Conservation (phyloP, 2,113 vertebrate species). For the Paraplagusia blochii region DNA sequence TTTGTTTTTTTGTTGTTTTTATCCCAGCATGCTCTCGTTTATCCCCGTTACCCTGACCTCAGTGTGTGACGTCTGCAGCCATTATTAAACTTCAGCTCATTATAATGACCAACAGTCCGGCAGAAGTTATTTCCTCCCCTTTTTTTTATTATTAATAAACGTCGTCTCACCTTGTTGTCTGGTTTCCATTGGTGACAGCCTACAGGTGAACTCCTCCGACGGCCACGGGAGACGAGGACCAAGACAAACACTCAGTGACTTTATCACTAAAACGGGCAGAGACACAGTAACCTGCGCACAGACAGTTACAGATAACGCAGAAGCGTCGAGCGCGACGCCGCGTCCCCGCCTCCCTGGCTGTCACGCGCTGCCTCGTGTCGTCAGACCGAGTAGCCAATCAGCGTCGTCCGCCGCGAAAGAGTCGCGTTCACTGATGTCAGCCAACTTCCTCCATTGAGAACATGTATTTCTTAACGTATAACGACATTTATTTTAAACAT, state of each 20-base stretch:
- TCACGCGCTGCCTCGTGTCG: slow-evolving; percentile 44
- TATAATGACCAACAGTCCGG: background rate
- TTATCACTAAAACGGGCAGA: too few species aligned
- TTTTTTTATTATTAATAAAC: background rate
- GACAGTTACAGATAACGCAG: background rate
- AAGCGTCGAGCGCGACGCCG: slow-evolving; percentile 19
- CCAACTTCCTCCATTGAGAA: too few species aligned
- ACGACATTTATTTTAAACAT: too few species aligned
- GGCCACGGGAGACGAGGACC: slow-evolving; percentile 3
- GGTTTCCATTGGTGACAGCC: slow-evolving; percentile 66
- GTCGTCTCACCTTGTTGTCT: slow-evolving; percentile 72
- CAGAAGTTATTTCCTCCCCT: background rate
- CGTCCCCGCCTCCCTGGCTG: slow-evolving; percentile 29
- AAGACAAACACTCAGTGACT: background rate
- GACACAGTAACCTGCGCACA: too few species aligned
- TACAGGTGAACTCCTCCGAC: slow-evolving; percentile 16
- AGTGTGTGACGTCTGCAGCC: background rate
- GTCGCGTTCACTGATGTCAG: too few species aligned
- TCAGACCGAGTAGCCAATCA: slow-evolving; percentile 46
- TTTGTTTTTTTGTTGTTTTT: background rate
- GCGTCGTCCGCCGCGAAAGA: too few species aligned
- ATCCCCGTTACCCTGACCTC: background rate
- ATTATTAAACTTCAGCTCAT: background rate
- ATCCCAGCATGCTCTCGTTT: background rate
- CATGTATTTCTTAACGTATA: too few species aligned